Conservation (phyloP, 2,797 vertebrate genomes). For the Chelonia mydas region DNA sequence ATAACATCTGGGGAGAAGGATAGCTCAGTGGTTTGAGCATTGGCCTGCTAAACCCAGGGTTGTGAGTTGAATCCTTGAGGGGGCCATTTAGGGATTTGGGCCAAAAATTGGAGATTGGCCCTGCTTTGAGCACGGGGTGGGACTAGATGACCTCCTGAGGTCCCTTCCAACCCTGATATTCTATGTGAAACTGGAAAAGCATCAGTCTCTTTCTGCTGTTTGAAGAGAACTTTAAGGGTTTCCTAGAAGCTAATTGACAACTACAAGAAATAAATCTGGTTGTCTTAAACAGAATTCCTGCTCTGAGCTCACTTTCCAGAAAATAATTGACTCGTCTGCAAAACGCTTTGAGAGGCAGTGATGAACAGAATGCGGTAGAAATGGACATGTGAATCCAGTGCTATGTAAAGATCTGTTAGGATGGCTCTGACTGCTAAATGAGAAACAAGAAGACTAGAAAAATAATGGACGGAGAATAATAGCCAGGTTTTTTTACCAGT, state of each 20-base stretch:
- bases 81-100: too few relatives aligned
- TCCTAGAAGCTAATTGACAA: conserved; percentile 3
- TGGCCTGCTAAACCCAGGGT: too few relatives aligned
- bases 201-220: neutral
- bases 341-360: neutral
- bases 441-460: neutral
- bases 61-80: too few relatives aligned
- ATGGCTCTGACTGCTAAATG: neutral
- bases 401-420: neutral
- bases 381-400: conserved; percentile 15
- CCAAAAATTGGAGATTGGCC: too few relatives aligned
- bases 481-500: neutral
- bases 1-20: neutral
- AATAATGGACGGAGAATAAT: neutral
- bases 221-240: conserved; percentile 6
- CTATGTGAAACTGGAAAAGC: neutral
- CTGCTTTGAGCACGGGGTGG: too few relatives aligned
- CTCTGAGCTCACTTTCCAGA: conserved; percentile 32
- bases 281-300: neutral
- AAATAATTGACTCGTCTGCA: conserved; percentile 39
- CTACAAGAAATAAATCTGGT: conserved; percentile 5
- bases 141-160: too few relatives aligned
- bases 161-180: too few relatives aligned
- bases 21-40: too few relatives aligned
- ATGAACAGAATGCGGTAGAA: conserved; percentile 11